Percentiles rank a stretch among this genome's conserved stretches.
Conservation (phyloP, 2,113 vertebrate genomes). For the Rhagologus leucostigma region DNA sequence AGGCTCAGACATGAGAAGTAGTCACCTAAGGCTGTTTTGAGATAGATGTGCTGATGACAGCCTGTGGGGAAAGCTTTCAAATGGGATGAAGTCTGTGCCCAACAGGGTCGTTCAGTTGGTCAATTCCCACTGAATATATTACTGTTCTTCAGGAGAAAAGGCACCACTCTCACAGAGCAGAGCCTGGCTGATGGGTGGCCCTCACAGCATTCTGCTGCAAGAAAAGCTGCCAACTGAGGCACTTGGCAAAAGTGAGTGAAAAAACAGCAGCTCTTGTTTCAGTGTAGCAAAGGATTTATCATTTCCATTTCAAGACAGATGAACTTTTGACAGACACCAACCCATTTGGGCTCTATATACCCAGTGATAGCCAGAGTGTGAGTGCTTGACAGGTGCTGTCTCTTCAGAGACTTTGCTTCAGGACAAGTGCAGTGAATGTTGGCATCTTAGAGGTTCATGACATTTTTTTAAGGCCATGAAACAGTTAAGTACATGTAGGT, state of each 20-base stretch:
- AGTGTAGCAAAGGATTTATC: not conserved
- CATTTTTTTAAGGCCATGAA: not conserved
- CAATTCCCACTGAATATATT: not conserved
- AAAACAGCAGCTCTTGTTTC: not conserved
- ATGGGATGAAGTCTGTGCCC: not conserved
- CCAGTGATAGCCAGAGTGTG: fast-evolving
- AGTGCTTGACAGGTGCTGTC: not conserved
- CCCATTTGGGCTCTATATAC: not conserved
- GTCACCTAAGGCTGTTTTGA: not conserved
- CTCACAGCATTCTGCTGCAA: not conserved
- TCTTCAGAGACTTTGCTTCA: not conserved
- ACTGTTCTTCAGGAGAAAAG: not conserved
- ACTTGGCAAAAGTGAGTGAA: not conserved
- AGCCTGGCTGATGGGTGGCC: not conserved
- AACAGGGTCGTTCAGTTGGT: not conserved
- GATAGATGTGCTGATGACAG: not conserved
- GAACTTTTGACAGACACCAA: not conserved
- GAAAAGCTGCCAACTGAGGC: not conserved
- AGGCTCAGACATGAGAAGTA: not conserved
- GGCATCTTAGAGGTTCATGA: not conserved
- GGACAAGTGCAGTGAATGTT: not conserved
- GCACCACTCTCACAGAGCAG: not conserved
- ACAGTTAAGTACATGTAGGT: not conserved
- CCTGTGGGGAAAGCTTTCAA: not conserved
- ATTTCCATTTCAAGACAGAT: not conserved